phyloP scores from a whole-genome alignment of 2,797 vertebrate species.

The Rhadinocentrus ornatus region DNA sequence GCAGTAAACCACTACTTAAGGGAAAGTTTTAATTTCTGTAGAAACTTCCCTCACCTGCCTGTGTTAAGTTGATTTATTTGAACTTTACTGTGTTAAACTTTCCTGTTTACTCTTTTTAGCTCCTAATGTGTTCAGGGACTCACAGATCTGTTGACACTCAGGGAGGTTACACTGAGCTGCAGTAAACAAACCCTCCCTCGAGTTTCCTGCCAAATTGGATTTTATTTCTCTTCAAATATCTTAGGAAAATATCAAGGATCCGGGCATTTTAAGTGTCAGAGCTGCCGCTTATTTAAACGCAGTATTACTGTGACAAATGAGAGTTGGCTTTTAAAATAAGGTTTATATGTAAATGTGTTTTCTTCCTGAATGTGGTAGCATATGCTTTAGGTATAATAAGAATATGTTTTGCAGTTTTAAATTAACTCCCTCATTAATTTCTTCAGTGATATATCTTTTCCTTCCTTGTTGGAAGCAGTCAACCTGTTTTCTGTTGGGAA shows the following conservation, averaged over 20 bases:
- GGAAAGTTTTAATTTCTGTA: neutral
- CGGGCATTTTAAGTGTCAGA: neutral
- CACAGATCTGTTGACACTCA: conserved; percentile 53
- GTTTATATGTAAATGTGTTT: neutral
- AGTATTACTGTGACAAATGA: neutral
- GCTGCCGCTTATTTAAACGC: neutral
- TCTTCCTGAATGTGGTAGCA: neutral
- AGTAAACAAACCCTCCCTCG: conserved; percentile 63
- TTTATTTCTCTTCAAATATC: conserved; percentile 27
- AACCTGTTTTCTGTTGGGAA: conserved; percentile 7
- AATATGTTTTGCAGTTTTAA: neutral
- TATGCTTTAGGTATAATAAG: neutral
- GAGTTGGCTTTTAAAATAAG: neutral
- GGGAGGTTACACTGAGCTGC: conserved; percentile 36
- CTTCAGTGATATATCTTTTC: neutral
- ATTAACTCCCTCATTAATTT: neutral
- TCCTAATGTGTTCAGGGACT: conserved; percentile 17
- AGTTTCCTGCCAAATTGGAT: conserved; percentile 39
- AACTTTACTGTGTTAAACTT: conserved; percentile 6
- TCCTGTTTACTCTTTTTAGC: conserved; percentile 23
- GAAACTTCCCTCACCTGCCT: neutral
- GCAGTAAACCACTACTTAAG: neutral
- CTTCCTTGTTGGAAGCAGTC: neutral
- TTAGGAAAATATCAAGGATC: conserved; percentile 16
- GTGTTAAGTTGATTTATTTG: neutral